Conservation (phyloP, 2,797 vertebrate species). For the Ispidina lecontei region DNA sequence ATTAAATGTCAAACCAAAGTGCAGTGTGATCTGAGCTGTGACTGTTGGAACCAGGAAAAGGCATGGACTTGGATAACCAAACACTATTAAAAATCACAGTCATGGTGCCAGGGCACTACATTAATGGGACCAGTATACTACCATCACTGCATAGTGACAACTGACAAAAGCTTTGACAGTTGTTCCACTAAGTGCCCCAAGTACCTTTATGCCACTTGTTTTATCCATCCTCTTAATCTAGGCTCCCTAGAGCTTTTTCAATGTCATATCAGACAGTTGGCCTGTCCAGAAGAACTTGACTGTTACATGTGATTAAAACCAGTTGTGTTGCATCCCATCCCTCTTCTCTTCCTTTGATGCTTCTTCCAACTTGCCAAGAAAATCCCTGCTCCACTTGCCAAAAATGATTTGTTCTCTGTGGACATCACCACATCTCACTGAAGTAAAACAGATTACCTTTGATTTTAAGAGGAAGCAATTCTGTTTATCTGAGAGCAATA, state of each 20-base stretch:
- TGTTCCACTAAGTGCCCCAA: not conserved
- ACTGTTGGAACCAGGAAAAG: not conserved
- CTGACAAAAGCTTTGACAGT: not conserved
- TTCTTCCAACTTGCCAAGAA: conserved; percentile 60
- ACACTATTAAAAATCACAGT: not conserved
- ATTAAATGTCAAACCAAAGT: not conserved
- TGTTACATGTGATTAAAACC: conserved; percentile 73
- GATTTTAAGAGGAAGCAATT: conserved; percentile 40
- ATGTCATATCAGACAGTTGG: conserved; percentile 9
- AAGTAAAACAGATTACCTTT: conserved; percentile 32
- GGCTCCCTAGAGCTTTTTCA: not conserved
- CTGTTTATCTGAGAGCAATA: conserved; percentile 38
- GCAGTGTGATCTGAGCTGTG: not conserved
- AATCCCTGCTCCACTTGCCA: conserved; percentile 62
- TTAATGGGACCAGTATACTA: not conserved
- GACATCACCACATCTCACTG: conserved; percentile 1
- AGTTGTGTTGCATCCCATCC: conserved; percentile 70
- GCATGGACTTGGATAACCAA: not conserved
- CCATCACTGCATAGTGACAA: not conserved
- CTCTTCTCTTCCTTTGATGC: conserved; percentile 71
- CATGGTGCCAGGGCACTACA: not conserved
- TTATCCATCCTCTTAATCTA: conserved; percentile 49
- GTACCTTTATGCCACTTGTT: not conserved
- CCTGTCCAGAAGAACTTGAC: conserved; percentile 58
- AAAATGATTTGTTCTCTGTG: conserved; percentile 40